These are phyloP conservation scores for Meteorus colon DNA, from an alignment of 2,888 invertebrate genomes.

Conservation along the genomic window DNA sequence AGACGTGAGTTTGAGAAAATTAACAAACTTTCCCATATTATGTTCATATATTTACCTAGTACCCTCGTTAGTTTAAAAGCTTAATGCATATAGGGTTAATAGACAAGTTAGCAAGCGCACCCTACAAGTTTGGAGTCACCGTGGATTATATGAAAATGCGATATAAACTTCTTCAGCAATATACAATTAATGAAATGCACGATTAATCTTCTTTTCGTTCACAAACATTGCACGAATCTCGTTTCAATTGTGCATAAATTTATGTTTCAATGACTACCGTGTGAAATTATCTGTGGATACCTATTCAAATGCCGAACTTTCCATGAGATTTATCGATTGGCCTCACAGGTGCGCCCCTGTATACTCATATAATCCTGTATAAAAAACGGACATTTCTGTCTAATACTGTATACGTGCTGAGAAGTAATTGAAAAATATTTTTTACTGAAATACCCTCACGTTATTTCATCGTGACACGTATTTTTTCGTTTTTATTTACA, in stretches of 20 bases:
- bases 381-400: not conserved
- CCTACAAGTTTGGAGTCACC: not conserved
- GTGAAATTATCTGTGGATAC: not conserved
- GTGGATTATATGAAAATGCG: not conserved
- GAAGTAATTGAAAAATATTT: conserved; percentile 10
- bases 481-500: not conserved
- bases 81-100: conserved; percentile 1
- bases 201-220: conserved; percentile 1
- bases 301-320: not conserved
- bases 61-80: conserved; percentile 14
- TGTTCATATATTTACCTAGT: not conserved
- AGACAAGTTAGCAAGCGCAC: not conserved
- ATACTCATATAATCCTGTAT: not conserved
- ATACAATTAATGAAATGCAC: not conserved
- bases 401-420: not conserved
- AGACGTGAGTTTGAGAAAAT: conserved; percentile 28
- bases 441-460: not conserved
- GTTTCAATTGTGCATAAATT: not conserved
- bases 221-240: not conserved
- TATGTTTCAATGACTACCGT: not conserved
- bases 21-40: conserved; percentile 27
- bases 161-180: not conserved
- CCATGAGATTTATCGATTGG: not conserved
- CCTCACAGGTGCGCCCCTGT: not conserved
- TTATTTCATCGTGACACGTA: not conserved